These are phyloP conservation scores for Drosophila sulfurigaster DNA, from an alignment of 1,140 invertebrate species.

Conservation along the genomic window DNA sequence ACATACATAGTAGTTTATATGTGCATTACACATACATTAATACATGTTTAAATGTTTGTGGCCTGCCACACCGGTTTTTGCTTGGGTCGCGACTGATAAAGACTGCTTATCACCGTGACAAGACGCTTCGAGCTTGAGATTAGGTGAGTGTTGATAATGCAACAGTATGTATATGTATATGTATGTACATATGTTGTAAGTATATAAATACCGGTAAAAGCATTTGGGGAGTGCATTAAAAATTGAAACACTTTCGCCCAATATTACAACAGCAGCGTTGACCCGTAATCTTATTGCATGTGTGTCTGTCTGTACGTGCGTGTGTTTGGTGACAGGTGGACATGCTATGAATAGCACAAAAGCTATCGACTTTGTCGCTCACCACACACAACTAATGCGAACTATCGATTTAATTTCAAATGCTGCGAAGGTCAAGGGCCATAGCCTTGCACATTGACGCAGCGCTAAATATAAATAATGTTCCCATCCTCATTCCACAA, in stretches of 20 bases:
- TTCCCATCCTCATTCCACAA: constrained; percentile 23
- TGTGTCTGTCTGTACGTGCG: too few relatives aligned
- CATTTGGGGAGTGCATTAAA: constrained; percentile 2
- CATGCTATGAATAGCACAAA: constrained; percentile 63
- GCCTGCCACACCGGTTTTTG: constrained; percentile 1
- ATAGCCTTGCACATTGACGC: constrained; percentile 21
- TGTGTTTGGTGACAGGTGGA: constrained; percentile 1
- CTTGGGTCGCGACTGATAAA: constrained; percentile 52
- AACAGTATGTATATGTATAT: constrained; percentile 15
- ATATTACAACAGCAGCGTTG: not conserved
- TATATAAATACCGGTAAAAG: not conserved
- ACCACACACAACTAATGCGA: constrained; percentile 52
- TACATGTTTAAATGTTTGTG: constrained; percentile 12
- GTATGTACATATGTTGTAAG: too few relatives aligned
- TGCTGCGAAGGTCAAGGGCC: constrained; percentile 62
- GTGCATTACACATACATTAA: constrained; percentile 1
- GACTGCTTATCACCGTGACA: constrained; percentile 48
- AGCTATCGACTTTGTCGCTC: constrained; percentile 30
- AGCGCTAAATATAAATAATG: constrained; percentile 28
- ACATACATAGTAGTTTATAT: not conserved
- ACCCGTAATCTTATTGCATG: not conserved
- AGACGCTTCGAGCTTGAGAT: constrained; percentile 16
- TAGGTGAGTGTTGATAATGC: constrained; percentile 37
- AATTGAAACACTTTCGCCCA: constrained; percentile 38
- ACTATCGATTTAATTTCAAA: constrained; percentile 68